These are phyloP conservation scores for Leptopilina drosophilae DNA, from an alignment of 2,888 invertebrate species.

Conservation along the genomic window DNA sequence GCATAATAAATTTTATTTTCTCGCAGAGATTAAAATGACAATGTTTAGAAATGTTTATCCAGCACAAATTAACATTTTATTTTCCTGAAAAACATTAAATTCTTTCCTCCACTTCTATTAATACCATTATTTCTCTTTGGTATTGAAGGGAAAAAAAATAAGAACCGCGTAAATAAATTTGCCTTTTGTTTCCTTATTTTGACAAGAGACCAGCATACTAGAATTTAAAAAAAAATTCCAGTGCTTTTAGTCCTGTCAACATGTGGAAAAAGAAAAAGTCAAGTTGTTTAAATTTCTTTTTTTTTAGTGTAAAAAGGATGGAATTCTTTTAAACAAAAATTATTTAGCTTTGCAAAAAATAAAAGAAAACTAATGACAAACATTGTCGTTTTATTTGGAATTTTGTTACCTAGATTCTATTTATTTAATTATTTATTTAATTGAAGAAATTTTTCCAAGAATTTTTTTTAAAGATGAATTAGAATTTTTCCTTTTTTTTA, in stretches of 20 bases:
- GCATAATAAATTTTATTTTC: too few relatives aligned
- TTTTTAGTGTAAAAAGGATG: neutral
- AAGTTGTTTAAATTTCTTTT: neutral
- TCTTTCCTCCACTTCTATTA: neutral
- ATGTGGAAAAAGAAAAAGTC: neutral
- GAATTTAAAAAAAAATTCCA: neutral
- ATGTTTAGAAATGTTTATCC: too few relatives aligned
- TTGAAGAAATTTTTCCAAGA: too few relatives aligned
- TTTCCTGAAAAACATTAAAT: neutral
- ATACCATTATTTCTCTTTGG: neutral
- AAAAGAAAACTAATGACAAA: neutral
- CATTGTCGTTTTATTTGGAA: neutral
- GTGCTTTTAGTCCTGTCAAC: constrained; percentile 12
- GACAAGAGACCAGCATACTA: neutral
- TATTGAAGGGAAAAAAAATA: neutral
- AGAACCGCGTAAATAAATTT: neutral
- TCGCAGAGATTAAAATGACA: neutral
- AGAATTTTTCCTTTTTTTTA: too few relatives aligned
- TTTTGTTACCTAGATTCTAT: too few relatives aligned
- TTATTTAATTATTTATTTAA: too few relatives aligned
- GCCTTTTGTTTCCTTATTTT: constrained; percentile 12
- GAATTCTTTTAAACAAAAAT: neutral
- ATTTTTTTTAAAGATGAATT: too few relatives aligned
- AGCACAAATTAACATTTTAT: too few relatives aligned
- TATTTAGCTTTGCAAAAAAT: too few relatives aligned